phyloP scores from a whole-genome alignment of 1,140 invertebrate species.

The Drosophila oshimai region DNA sequence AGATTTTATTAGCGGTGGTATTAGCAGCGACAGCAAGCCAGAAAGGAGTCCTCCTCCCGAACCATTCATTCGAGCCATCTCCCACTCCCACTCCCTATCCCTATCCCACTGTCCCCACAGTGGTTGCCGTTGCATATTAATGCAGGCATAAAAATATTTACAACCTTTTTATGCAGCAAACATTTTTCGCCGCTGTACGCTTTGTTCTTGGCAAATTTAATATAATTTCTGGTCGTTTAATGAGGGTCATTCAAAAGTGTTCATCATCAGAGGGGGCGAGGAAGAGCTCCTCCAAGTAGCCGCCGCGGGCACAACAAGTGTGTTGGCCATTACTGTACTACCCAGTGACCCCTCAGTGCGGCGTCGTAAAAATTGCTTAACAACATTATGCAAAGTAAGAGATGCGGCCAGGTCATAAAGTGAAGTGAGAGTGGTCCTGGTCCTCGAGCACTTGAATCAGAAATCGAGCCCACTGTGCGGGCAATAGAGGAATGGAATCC shows the following conservation, averaged over 20 bases:
- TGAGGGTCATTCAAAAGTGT: constrained; percentile 73
- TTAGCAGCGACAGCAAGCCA: constrained; percentile 62
- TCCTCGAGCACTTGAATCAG: neutral
- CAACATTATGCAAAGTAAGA: constrained; percentile 68
- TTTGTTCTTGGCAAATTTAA: constrained; percentile 65
- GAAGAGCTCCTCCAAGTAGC: constrained; percentile 21
- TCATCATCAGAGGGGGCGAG: constrained; percentile 34
- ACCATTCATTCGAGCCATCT: neutral
- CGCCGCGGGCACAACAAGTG: constrained; percentile 68
- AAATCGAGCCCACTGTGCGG: constrained; percentile 46
- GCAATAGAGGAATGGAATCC: constrained; percentile 11
- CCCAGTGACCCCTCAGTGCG: constrained; percentile 31
- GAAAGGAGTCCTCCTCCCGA: constrained; percentile 5
- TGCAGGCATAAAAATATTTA: constrained; percentile 81
- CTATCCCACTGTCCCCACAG: constrained; percentile 31
- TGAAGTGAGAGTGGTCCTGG: neutral
- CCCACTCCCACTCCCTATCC: neutral
- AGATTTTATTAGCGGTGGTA: constrained; percentile 81
- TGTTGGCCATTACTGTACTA: constrained; percentile 55
- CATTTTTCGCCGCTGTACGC: constrained; percentile 3
- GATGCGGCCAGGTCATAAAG: constrained; percentile 52
- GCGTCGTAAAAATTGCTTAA: constrained; percentile 65
- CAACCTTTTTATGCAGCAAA: constrained; percentile 75
- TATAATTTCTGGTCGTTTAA: constrained; percentile 80
- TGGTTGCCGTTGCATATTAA: constrained; percentile 79